These are phyloP conservation scores for Pandemis corylana DNA, from an alignment of 2,888 invertebrate species.

Conservation along the genomic window DNA sequence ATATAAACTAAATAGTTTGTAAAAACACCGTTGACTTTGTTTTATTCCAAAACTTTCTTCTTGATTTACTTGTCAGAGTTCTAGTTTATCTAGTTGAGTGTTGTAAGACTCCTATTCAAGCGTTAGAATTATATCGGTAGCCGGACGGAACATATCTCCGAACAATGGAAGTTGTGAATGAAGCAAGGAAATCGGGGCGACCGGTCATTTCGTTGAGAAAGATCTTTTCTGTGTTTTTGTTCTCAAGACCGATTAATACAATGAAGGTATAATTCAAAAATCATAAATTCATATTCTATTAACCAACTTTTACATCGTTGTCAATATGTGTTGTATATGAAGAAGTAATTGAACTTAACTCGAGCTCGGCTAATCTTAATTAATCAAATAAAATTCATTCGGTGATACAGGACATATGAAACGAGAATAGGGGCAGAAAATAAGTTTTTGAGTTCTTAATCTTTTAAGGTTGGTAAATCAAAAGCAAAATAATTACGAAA, in stretches of 20 bases:
- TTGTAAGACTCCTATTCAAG: constrained; percentile 15
- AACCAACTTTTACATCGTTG: neutral
- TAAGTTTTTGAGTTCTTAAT: neutral
- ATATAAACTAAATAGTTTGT: neutral
- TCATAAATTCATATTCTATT: neutral
- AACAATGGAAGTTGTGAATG: constrained; percentile 48
- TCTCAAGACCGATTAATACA: constrained; percentile 2
- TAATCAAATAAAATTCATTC: too few species aligned
- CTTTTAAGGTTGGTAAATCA: neutral
- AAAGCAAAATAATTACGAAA: neutral
- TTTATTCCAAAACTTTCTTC: neutral
- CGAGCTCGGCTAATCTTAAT: too few species aligned
- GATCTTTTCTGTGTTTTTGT: constrained; percentile 56
- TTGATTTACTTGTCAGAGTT: constrained; percentile 8
- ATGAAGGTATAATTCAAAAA: neutral
- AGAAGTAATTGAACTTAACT: too few species aligned
- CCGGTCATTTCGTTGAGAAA: constrained; percentile 55
- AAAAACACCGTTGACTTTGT: neutral
- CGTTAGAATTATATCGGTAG: constrained; percentile 54
- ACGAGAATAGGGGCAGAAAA: neutral
- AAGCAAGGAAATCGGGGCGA: constrained; percentile 48
- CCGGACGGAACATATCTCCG: constrained; percentile 53
- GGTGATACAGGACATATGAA: neutral
- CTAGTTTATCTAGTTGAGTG: constrained; percentile 20
- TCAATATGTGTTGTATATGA: too few species aligned